These are phyloP conservation scores for Ibycter americanus DNA, from an alignment of 2,797 vertebrate genomes.

Conservation along the genomic window DNA sequence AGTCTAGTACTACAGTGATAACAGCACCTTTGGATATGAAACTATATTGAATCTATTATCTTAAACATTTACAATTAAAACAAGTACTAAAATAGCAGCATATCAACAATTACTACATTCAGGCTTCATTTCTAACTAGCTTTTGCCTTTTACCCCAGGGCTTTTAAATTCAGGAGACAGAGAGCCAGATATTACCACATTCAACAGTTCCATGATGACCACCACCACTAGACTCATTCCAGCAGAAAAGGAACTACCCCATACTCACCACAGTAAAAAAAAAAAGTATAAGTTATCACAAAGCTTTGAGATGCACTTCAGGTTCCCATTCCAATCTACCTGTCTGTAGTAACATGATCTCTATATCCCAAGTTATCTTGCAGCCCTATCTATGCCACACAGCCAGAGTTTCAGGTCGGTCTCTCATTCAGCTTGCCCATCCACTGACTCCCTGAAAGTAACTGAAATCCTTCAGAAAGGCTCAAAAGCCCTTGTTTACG, in stretches of 20 bases:
- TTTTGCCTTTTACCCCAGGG: neutral
- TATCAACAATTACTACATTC: neutral
- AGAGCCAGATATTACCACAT: neutral
- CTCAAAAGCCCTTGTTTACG: neutral
- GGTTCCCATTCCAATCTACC: neutral
- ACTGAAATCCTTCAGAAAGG: neutral
- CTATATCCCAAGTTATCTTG: neutral
- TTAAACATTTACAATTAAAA: neutral
- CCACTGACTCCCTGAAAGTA: neutral
- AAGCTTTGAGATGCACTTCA: neutral
- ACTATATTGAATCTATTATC: neutral
- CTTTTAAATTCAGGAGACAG: neutral
- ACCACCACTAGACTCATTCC: neutral
- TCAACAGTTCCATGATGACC: neutral
- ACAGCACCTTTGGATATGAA: neutral
- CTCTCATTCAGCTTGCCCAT: neutral
- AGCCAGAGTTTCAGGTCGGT: neutral
- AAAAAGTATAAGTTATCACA: neutral
- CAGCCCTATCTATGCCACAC: neutral
- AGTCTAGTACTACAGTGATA: neutral
- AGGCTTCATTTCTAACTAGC: neutral
- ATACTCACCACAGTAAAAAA: neutral
- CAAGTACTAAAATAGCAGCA: neutral
- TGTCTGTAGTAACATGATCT: neutral
- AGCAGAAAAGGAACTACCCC: neutral